phyloP scores from a whole-genome alignment of 2,888 invertebrate species.

The Heptascelio sp. region DNA sequence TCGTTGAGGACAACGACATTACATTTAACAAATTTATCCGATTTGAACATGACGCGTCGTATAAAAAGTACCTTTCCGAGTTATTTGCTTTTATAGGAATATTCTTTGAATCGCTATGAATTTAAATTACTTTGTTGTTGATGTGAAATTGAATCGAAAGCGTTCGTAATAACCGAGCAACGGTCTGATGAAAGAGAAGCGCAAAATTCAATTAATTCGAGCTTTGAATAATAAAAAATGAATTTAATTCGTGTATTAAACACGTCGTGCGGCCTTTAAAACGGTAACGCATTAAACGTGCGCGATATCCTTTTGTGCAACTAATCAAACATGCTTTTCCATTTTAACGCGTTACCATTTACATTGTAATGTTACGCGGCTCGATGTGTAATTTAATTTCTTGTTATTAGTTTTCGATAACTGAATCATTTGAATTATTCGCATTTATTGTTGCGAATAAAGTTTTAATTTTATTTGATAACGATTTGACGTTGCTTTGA shows the following conservation, averaged over 20 bases:
- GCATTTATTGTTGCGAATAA: not conserved
- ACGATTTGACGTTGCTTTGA: too few species aligned
- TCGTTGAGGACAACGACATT: too few species aligned
- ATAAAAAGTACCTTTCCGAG: not conserved
- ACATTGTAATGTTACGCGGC: constrained; percentile 36
- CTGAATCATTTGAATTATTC: constrained; percentile 12
- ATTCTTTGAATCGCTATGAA: constrained; percentile 11
- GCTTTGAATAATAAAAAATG: constrained; percentile 52
- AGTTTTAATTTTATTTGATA: not conserved
- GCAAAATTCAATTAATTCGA: constrained; percentile 60
- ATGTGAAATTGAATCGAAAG: constrained; percentile 48
- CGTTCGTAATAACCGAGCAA: constrained; percentile 35
- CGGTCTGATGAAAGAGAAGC: constrained; percentile 25
- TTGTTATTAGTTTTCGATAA: constrained; percentile 46
- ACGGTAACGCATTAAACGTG: constrained; percentile 8
- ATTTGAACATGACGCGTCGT: too few species aligned
- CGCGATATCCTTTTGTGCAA: constrained; percentile 33
- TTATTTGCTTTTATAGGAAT: constrained; percentile 30
- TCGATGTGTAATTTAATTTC: constrained; percentile 38
- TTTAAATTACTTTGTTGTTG: constrained; percentile 41
- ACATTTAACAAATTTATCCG: too few species aligned
- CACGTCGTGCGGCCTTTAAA: constrained; percentile 19
- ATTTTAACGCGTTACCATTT: constrained; percentile 53
- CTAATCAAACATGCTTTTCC: constrained; percentile 41
- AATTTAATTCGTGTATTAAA: constrained; percentile 54